A percentile compares a stretch with the other conserved stretches of the same genome.
These are phyloP conservation scores for Glareola pratincola DNA, from an alignment of 2,113 vertebrate genomes.

Conservation along the genomic window DNA sequence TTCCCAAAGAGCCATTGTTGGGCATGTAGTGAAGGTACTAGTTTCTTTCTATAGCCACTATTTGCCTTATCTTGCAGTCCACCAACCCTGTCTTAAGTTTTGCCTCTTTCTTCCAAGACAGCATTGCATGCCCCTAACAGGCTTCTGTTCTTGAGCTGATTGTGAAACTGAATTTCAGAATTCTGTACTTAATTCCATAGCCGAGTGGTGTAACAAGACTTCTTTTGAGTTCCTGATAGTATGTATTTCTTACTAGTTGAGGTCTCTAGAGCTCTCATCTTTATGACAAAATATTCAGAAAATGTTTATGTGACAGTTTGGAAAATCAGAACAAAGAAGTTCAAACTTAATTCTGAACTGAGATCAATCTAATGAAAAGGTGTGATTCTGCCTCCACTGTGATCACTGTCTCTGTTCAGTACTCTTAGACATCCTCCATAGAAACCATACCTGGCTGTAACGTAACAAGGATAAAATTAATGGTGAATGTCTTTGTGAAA, in stretches of 20 bases:
- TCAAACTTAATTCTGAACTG: background rate
- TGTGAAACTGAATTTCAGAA: background rate
- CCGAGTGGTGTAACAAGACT: background rate
- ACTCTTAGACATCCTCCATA: background rate
- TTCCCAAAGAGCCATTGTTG: background rate
- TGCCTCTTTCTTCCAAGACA: background rate
- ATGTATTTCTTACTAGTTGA: background rate
- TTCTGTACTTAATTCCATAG: background rate
- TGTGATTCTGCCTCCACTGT: background rate
- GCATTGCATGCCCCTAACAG: background rate
- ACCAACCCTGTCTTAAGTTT: background rate
- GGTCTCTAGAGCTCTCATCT: background rate
- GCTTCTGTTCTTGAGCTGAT: background rate
- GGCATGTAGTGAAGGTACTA: background rate
- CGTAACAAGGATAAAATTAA: background rate
- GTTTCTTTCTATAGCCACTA: background rate
- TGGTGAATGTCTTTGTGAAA: background rate
- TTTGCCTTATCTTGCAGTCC: background rate
- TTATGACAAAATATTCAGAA: background rate
- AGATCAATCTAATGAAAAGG: background rate
- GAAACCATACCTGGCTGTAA: background rate
- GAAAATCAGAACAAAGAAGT: background rate
- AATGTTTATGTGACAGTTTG: background rate
- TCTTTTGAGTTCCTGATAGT: background rate
- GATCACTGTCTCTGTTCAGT: background rate